A percentile compares a stretch with the other conserved stretches of the same genome.
Conservation (phyloP, 2,888 invertebrate species). For the Conus canariensis region DNA sequence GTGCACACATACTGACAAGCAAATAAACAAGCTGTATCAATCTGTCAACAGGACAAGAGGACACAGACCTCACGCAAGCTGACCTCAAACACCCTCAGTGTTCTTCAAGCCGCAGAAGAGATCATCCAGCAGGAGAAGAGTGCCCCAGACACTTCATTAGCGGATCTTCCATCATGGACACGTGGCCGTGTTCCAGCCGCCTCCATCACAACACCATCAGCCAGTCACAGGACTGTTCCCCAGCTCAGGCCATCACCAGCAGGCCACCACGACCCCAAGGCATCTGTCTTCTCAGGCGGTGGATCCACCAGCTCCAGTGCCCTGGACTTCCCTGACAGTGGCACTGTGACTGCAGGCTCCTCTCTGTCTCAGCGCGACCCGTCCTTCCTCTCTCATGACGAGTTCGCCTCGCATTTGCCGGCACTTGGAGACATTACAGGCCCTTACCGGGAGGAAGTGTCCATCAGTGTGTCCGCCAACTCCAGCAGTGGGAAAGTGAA, state of each 20-base stretch:
- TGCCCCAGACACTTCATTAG: not conserved
- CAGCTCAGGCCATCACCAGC: not conserved
- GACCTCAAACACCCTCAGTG: slow-evolving; percentile 66
- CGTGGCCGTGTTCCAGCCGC: not conserved
- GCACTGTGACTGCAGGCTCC: not conserved
- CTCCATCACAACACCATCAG: not conserved
- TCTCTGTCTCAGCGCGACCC: not conserved
- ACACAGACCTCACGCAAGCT: slow-evolving; percentile 59
- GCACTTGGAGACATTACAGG: not conserved
- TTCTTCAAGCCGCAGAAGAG: slow-evolving; percentile 63
- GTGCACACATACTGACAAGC: slow-evolving; percentile 45
- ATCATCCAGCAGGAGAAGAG: slow-evolving; percentile 55
- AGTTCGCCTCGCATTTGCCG: not conserved
- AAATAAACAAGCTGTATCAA: slow-evolving; percentile 40
- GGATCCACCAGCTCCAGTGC: slow-evolving; percentile 6
- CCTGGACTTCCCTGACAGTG: slow-evolving; percentile 1
- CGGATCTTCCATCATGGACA: not conserved
- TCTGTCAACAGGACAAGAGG: not conserved
- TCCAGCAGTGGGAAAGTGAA: not conserved
- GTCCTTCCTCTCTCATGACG: not conserved
- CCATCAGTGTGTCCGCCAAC: slow-evolving; percentile 23
- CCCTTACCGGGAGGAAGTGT: slow-evolving; percentile 36
- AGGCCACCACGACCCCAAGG: not conserved
- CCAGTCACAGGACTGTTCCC: not conserved
- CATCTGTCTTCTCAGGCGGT: slow-evolving; percentile 8